These are phyloP conservation scores for Glossosoma conforme DNA, from an alignment of 1,140 invertebrate species.

Conservation along the genomic window DNA sequence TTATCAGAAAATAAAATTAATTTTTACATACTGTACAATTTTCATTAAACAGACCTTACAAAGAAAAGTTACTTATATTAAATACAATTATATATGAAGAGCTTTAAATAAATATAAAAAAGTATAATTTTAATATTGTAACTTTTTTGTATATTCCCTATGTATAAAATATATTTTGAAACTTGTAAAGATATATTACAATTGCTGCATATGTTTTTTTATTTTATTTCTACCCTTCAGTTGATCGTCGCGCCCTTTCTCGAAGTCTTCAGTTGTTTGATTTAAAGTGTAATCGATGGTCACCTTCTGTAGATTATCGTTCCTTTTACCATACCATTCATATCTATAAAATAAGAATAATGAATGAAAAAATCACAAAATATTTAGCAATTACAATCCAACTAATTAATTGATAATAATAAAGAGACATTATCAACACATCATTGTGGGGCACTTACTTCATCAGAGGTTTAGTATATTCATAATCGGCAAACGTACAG, in stretches of 20 bases:
- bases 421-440: too few species aligned
- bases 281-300: conserved; percentile 55
- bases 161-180: too few species aligned
- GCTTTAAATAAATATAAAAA: too few species aligned
- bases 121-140: too few species aligned
- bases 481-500: conserved; percentile 63
- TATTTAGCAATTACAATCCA: too few species aligned
- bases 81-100: too few species aligned
- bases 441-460: conserved; percentile 40
- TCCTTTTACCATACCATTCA: conserved; percentile 67
- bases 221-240: conserved; percentile 64
- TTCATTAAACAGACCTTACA: not conserved
- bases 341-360: conserved; percentile 40
- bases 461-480: conserved; percentile 54
- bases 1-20: not conserved
- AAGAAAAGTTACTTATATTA: not conserved
- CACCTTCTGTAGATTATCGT: conserved; percentile 59
- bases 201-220: too few species aligned
- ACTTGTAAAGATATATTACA: too few species aligned
- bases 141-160: too few species aligned
- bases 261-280: conserved; percentile 61
- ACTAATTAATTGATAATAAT: too few species aligned
- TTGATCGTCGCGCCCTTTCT: conserved; percentile 62
- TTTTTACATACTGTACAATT: not conserved
- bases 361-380: conserved; percentile 5